Evolutionary conservation across 2,888 invertebrate genomes (phyloP).

Genomic region (Nipponacmea schrenckii): DNA sequence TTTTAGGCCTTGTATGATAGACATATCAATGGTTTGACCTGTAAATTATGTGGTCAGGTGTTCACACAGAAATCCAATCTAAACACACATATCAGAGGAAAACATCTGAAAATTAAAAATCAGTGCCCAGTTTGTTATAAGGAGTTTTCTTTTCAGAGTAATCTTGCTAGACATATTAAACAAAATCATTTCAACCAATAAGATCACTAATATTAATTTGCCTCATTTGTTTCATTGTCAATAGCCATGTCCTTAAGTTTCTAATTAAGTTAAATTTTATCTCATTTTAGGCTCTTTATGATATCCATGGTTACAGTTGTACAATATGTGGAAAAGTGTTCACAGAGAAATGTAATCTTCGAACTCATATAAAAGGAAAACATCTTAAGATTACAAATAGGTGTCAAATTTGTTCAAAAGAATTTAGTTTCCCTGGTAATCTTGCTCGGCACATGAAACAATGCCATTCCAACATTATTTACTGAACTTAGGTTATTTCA

Average conservation of each 20-base stretch:
- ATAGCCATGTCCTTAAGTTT: too few species aligned
- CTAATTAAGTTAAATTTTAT: not conserved
- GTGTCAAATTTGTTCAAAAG: not conserved
- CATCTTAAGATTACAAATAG: not conserved
- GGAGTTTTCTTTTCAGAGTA: not conserved
- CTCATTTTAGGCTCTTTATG: not conserved
- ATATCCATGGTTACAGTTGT: not conserved
- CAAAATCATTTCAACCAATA: too few species aligned
- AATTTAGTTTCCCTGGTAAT: not conserved
- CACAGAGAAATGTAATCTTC: not conserved
- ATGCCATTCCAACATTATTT: not conserved
- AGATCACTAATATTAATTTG: too few species aligned
- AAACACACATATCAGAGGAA: conserved; percentile 1
- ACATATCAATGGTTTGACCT: not conserved
- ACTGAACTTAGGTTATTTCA: too few species aligned
- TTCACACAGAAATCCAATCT: not conserved
- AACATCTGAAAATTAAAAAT: conserved; percentile 1
- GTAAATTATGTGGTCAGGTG: not conserved
- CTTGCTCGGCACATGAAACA: not conserved
- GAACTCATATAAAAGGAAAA: not conserved
- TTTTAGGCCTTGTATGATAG: too few species aligned
- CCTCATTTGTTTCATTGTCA: too few species aligned
- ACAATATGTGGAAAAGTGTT: not conserved
- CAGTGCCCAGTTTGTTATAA: not conserved
- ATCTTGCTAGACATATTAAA: not conserved